Evolutionary conservation across 2,797 vertebrate genomes (phyloP).

Genomic region (Schizothorax lantsangensis): DNA sequence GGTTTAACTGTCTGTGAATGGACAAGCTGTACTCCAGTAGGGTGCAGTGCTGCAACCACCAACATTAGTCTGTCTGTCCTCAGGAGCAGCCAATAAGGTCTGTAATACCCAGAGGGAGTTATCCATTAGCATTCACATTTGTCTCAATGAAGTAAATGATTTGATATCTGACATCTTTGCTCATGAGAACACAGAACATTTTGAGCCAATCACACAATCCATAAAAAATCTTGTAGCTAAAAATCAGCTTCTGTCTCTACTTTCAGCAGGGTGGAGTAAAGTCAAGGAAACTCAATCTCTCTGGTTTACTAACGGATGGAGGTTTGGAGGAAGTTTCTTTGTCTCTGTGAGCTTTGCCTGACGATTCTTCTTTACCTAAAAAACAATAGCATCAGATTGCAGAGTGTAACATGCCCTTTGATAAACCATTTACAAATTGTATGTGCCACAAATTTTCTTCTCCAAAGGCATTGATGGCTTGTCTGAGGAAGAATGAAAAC

Average conservation of each 20-base stretch:
- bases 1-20: background rate
- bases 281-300: slow-evolving; percentile 66
- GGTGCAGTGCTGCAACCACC: slow-evolving; percentile 65
- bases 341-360: slow-evolving; percentile 50
- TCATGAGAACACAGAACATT: background rate
- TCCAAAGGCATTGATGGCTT: slow-evolving; percentile 42
- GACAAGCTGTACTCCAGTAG: slow-evolving; percentile 64
- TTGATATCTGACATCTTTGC: background rate
- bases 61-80: background rate
- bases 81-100: background rate
- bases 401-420: slow-evolving; percentile 58
- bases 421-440: slow-evolving; percentile 59
- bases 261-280: slow-evolving; percentile 1
- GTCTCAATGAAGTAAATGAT: background rate
- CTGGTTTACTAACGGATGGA: slow-evolving; percentile 61
- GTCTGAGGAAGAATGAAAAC: slow-evolving; percentile 39
- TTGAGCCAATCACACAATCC: background rate
- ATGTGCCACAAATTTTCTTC: slow-evolving; percentile 48
- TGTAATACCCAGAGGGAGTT: background rate
- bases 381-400: slow-evolving; percentile 61
- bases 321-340: slow-evolving; percentile 53
- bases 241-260: background rate
- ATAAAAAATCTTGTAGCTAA: background rate
- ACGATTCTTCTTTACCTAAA: slow-evolving; percentile 51
- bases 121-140: background rate